Conservation (phyloP, 1,140 invertebrate species). For the Aphelenchoides fujianensis region DNA sequence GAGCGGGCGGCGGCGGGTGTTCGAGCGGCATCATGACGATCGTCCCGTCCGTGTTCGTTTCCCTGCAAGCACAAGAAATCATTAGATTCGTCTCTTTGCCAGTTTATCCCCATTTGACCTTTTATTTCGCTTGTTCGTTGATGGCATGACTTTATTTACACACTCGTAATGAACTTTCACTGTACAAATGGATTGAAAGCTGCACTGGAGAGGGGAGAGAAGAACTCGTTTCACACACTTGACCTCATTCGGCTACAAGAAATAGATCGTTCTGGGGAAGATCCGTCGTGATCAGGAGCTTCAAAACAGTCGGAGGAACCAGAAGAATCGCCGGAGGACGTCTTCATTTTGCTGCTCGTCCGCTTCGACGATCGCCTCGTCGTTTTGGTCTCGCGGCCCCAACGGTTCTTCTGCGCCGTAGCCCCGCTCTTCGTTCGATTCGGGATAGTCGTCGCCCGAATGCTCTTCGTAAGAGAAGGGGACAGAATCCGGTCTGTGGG, state of each 20-base stretch:
- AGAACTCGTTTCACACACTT: too few relatives aligned
- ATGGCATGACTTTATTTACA: too few relatives aligned
- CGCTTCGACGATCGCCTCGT: neutral
- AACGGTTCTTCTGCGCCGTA: neutral
- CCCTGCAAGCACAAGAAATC: too few relatives aligned
- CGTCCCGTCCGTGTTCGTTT: constrained; percentile 29
- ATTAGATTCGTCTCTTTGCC: too few relatives aligned
- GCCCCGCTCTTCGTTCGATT: neutral
- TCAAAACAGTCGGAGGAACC: neutral
- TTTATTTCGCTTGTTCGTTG: too few relatives aligned
- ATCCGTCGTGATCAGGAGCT: neutral
- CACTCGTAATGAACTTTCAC: too few relatives aligned
- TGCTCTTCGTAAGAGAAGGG: constrained; percentile 5
- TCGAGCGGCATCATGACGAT: constrained; percentile 15
- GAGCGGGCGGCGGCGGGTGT: constrained; percentile 15
- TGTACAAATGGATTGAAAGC: too few relatives aligned
- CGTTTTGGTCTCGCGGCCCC: neutral
- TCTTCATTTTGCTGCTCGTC: neutral
- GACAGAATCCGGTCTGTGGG: neutral
- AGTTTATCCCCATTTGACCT: too few relatives aligned
- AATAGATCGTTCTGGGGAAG: constrained; percentile 6
- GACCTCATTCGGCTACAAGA: neutral
- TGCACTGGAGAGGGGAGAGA: too few relatives aligned
- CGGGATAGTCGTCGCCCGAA: neutral
- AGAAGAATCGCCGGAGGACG: neutral